A percentile compares a stretch with the other conserved stretches of the same genome.
phyloP scores from a whole-genome alignment of 2,113 vertebrate genomes.

The Pantherophis guttatus region DNA sequence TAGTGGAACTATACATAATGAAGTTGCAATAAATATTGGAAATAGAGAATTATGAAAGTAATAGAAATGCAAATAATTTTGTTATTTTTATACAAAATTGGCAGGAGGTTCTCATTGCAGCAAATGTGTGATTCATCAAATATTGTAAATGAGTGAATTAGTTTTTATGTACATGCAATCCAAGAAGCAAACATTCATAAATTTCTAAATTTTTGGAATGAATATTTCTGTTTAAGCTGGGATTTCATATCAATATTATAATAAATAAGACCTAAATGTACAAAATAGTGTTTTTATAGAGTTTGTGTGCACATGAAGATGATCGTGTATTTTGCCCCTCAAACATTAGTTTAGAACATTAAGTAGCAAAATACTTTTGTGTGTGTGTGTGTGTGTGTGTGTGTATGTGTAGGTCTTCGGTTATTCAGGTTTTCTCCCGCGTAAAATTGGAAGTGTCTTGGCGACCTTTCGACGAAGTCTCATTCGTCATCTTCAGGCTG shows the following conservation, averaged over 20 bases:
- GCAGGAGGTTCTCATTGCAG: not conserved
- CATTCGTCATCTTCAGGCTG: no score
- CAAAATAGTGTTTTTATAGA: not conserved
- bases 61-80: not conserved
- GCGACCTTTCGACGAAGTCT: no score
- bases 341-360: not conserved
- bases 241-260: not conserved
- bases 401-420: no score
- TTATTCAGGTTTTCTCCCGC: no score
- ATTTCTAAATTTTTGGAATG: not conserved
- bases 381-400: no score
- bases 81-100: not conserved
- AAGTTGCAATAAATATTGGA: not conserved
- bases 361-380: not conserved
- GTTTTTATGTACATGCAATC: not conserved
- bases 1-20: not conserved
- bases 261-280: not conserved
- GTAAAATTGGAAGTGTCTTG: no score
- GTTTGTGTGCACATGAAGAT: not conserved
- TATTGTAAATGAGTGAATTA: not conserved
- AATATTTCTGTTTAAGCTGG: not conserved
- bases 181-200: not conserved
- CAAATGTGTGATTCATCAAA: not conserved
- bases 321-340: not conserved
- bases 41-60: conserved; percentile 2